Conservation (phyloP, 2,113 vertebrate species). For the Meleagris gallopavo region DNA sequence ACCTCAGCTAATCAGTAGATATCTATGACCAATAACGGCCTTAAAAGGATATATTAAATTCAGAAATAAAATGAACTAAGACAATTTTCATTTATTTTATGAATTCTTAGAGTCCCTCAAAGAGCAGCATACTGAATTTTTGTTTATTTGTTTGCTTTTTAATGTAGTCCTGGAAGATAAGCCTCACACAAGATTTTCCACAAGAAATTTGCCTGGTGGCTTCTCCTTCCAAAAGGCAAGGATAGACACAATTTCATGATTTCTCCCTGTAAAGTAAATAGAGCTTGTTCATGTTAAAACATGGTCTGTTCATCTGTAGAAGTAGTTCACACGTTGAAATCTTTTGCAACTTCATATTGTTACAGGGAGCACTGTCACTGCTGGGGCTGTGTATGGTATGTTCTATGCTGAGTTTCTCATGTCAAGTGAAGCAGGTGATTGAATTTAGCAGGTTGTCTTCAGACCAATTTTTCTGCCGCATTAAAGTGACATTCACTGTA, state of each 20-base stretch:
- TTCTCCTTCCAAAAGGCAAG: not conserved
- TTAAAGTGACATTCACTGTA: not conserved
- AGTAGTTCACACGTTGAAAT: not conserved
- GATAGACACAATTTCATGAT: not conserved
- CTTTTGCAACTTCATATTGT: rapidly evolving
- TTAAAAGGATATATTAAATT: not conserved
- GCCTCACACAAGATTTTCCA: not conserved
- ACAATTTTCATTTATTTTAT: not conserved
- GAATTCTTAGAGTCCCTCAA: not conserved
- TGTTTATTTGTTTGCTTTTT: not conserved
- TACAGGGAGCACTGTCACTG: not conserved
- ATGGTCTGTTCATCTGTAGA: not conserved
- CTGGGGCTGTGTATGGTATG: not conserved
- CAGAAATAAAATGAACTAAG: not conserved
- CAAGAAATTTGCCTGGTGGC: not conserved
- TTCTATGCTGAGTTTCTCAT: rapidly evolving
- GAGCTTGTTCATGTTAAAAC: not conserved
- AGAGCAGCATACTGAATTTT: not conserved
- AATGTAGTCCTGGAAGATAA: not conserved
- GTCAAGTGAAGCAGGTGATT: not conserved
- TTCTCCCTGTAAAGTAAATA: not conserved
- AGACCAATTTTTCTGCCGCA: not conserved
- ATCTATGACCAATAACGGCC: not conserved
- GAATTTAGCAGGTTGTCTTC: not conserved
- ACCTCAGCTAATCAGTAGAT: not conserved